Evolutionary conservation across 2,113 vertebrate genomes (phyloP), one percentile per base, ranked within the genome.

Genomic region (Cephalopholis sonnerati): DNA sequence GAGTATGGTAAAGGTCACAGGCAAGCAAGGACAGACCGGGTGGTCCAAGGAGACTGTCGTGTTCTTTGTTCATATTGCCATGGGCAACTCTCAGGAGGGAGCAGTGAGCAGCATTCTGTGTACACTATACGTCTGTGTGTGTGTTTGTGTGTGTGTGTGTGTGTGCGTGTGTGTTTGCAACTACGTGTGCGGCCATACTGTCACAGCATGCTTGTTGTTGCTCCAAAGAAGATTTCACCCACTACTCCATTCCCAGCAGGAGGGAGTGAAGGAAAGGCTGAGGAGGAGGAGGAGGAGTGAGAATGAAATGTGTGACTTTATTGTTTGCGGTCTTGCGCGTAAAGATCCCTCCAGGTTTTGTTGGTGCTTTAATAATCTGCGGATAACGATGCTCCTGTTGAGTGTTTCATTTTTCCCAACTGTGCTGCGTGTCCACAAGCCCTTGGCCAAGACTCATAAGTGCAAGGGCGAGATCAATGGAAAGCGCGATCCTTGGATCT

Each of bases 21-120:
- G 20, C 66, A 44, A 73, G 50, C 76, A 48, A 36, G 62, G 65
- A 74, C 29, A 59, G 55, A 22, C 75, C 71, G 61, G 63, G 36
- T 46, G 73, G 51, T 73, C 74, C 29, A 53, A 77, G 61, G 53
- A 82, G 81, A 79, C 74, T 74, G 81, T 66, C 46, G 24, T 71
- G 63, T 77, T 91, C 79, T 86, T 51, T 79, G 63, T 85, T 94
- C 82, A 78, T 90, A 50, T 77, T 87, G 71, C 89, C 89, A 75
- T 39, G 58, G 88, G 91, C 88, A 90, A 74, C 82, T 90, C 81
- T 90, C 71, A 72, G 82, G 77, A 88, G 83, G 85, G 76, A 83
- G 86, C 44, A 71, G 13, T 27, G 73, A 58, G 71, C 67, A 41
- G 73, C 59, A 79, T 78, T 72, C 70, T 92, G 74, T 71, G 65